Evolutionary conservation across 2,113 vertebrate species (phyloP).

Genomic region (Ornithorhynchus anatinus): DNA sequence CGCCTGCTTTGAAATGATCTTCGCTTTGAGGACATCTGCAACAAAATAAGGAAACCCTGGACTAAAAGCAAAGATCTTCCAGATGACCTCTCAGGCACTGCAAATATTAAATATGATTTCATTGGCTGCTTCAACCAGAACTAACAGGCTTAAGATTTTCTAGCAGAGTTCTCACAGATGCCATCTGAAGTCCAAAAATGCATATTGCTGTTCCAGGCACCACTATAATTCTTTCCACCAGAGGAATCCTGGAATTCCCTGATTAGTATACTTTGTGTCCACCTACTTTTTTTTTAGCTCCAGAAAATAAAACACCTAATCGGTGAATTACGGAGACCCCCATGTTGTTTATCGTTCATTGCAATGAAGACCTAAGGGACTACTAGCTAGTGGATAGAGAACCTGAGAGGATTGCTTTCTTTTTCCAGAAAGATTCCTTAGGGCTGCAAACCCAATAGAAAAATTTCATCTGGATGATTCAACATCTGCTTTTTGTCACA

Average conservation of each 20-base stretch:
- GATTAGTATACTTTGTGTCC: not conserved
- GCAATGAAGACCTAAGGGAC: not conserved
- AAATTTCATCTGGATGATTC: not conserved
- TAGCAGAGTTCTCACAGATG: not conserved
- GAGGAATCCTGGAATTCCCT: not conserved
- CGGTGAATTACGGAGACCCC: too few relatives aligned
- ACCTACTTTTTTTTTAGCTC: too few relatives aligned
- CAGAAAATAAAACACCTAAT: too few relatives aligned
- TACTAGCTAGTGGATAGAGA: not conserved
- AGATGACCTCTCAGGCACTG: not conserved
- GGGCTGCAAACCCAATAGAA: not conserved
- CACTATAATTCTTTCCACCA: not conserved
- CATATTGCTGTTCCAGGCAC: not conserved
- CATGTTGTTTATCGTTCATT: too few relatives aligned
- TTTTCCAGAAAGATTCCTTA: not conserved
- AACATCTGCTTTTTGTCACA: not conserved
- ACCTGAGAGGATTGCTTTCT: not conserved
- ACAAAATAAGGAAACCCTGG: not conserved
- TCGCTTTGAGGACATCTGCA: too few relatives aligned
- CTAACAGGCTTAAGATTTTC: not conserved
- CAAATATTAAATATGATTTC: not conserved
- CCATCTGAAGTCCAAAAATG: not conserved
- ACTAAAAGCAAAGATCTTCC: not conserved
- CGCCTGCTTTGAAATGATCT: too few relatives aligned
- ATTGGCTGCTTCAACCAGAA: conserved; percentile 10